Evolutionary conservation across 2,113 vertebrate genomes (phyloP).

Genomic region (Trachemys scripta): DNA sequence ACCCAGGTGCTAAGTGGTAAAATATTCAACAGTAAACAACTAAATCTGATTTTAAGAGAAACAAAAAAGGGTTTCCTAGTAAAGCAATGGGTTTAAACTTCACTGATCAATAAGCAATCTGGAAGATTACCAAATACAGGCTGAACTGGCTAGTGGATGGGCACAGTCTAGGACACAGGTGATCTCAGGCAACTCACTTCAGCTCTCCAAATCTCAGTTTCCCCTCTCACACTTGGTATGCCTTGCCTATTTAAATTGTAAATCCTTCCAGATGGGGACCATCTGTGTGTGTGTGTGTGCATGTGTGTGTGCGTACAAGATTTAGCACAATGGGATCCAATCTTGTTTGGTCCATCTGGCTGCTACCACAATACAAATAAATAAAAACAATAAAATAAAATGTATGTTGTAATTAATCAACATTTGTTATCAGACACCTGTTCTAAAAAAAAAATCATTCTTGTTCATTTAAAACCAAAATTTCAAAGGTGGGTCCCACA

Average conservation of each 20-base stretch:
- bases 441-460: background rate
- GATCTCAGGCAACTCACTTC: accelerated
- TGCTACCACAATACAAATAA: background rate
- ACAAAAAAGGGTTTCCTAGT: background rate
- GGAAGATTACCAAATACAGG: background rate
- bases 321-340: background rate
- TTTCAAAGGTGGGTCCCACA: background rate
- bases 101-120: background rate
- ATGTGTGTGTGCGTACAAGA: background rate
- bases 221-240: background rate
- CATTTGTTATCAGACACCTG: background rate
- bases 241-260: background rate
- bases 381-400: background rate
- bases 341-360: background rate
- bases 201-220: background rate
- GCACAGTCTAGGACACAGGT: background rate
- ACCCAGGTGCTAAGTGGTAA: background rate
- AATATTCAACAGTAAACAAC: background rate
- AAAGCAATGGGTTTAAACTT: background rate
- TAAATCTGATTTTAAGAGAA: background rate
- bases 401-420: background rate
- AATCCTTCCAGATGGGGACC: background rate
- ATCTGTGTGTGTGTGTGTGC: background rate
- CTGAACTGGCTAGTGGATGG: background rate
- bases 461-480: background rate